phyloP scores from a whole-genome alignment of 2,888 invertebrate species.

The Conomelus anceps region DNA sequence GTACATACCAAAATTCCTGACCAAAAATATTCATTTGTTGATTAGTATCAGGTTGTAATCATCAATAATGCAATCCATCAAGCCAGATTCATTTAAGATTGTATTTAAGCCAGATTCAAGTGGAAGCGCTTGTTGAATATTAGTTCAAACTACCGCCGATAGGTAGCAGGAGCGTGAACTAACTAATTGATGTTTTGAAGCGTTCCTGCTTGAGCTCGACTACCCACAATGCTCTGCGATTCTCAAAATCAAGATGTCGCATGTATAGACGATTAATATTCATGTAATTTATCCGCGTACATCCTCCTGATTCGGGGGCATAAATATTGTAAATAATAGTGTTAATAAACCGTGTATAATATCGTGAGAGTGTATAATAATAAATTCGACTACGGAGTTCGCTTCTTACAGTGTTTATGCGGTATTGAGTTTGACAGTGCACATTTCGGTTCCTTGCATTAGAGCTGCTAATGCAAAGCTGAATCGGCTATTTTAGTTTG shows the following conservation, averaged over 20 bases:
- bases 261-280: slow-evolving; percentile 34
- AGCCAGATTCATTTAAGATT: too few species aligned
- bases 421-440: slow-evolving; percentile 18
- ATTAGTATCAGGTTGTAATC: too few species aligned
- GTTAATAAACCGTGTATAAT: slow-evolving; percentile 32
- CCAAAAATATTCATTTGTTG: too few species aligned
- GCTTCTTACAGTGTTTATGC: slow-evolving; percentile 16
- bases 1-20: too few species aligned
- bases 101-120: background rate
- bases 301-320: slow-evolving; percentile 33
- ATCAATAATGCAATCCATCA: too few species aligned
- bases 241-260: slow-evolving; percentile 33
- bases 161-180: background rate
- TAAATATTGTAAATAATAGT: slow-evolving; percentile 34
- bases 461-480: background rate
- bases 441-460: slow-evolving; percentile 17
- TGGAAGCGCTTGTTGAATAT: background rate
- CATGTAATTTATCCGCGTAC: slow-evolving; percentile 34
- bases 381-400: background rate
- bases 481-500: background rate
- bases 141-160: background rate
- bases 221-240: slow-evolving; percentile 24
- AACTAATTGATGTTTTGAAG: background rate
- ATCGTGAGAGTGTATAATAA: slow-evolving; percentile 28
- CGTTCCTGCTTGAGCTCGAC: background rate